These are phyloP conservation scores for Cryptoblepharus egeriae DNA, from an alignment of 2,797 vertebrate species.

Conservation along the genomic window DNA sequence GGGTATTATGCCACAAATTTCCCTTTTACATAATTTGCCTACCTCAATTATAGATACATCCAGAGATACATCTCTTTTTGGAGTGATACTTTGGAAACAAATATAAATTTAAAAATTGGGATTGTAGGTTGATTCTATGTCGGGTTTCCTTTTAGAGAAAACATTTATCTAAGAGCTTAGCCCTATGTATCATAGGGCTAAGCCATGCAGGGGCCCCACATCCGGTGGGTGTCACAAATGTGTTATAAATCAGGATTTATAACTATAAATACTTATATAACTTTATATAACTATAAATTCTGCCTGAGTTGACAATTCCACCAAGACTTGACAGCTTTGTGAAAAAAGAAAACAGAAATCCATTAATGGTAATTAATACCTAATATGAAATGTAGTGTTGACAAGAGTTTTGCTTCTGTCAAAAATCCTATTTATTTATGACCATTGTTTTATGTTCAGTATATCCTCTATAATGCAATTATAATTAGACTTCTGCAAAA, in stretches of 20 bases:
- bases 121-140: slow-evolving; percentile 52
- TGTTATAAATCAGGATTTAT: no score
- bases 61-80: neutral
- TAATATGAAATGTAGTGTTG: neutral
- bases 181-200: no score
- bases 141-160: slow-evolving; percentile 5
- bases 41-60: slow-evolving; percentile 17
- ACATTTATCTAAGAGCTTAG: slow-evolving; percentile 36
- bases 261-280: no score
- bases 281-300: no score
- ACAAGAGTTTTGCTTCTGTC: slow-evolving; percentile 14
- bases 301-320: neutral
- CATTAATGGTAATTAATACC: neutral
- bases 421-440: neutral
- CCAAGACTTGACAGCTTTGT: neutral
- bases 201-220: no score
- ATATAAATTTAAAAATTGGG: slow-evolving; percentile 25
- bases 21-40: slow-evolving; percentile 39
- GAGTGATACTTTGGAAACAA: slow-evolving; percentile 44
- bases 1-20: no score
- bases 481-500: neutral
- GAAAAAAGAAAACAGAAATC: neutral
- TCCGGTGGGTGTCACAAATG: no score
- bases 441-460: slow-evolving; percentile 4
- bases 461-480: neutral